Conservation (phyloP, 2,888 invertebrate genomes). For the Pyralis farinalis region DNA sequence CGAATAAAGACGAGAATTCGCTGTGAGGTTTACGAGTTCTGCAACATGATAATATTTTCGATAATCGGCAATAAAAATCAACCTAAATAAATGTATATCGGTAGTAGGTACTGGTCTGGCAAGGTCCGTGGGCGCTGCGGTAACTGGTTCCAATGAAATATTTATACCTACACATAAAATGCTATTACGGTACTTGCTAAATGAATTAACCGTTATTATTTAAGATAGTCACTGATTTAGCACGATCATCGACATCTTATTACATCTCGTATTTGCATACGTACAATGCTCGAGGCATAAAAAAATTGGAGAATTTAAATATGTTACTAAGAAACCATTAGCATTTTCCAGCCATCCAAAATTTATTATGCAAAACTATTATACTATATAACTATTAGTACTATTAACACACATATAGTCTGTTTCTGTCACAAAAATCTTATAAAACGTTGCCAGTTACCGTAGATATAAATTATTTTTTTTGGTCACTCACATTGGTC, state of each 20-base stretch:
- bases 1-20: too few species aligned
- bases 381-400: too few species aligned
- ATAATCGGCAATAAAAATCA: conserved; percentile 24
- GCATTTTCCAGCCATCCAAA: neutral
- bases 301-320: neutral
- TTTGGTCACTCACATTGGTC: too few species aligned
- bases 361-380: too few species aligned
- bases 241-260: conserved; percentile 3
- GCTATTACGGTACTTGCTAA: conserved; percentile 38
- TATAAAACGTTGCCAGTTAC: too few species aligned
- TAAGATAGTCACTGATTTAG: conserved; percentile 5
- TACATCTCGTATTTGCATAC: neutral
- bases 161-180: conserved; percentile 17
- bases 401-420: too few species aligned
- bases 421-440: too few species aligned
- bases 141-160: conserved; percentile 26
- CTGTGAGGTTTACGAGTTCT: neutral
- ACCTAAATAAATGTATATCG: conserved; percentile 17
- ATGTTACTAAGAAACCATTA: conserved; percentile 1
- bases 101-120: conserved; percentile 18
- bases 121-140: conserved; percentile 16
- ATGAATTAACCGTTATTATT: conserved; percentile 35
- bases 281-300: neutral
- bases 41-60: conserved; percentile 16
- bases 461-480: too few species aligned